Conservation (phyloP, 2,888 invertebrate genomes). For the Petrolisthes manimaculis region DNA sequence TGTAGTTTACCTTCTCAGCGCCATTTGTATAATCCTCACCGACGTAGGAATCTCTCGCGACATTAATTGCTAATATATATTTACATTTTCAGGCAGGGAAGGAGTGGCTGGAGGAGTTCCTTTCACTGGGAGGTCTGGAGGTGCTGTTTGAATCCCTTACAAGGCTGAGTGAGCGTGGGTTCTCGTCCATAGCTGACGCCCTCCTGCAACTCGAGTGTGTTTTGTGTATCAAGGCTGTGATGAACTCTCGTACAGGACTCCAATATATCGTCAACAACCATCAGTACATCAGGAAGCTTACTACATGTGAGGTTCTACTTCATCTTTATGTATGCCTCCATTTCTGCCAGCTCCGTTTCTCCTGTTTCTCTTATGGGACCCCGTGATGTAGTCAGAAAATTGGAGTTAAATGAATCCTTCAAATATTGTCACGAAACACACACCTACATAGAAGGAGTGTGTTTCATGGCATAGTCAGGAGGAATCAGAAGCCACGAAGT, state of each 20-base stretch:
- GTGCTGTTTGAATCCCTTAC: constrained; percentile 71
- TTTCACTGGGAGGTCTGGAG: constrained; percentile 71
- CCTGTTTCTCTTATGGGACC: background rate
- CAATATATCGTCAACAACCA: constrained; percentile 70
- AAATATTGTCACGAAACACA: too few species aligned
- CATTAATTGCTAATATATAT: background rate
- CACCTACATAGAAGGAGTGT: too few species aligned
- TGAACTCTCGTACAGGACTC: constrained; percentile 71
- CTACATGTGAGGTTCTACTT: constrained; percentile 69
- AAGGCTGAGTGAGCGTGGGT: constrained; percentile 67
- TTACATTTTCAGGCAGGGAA: constrained; percentile 44
- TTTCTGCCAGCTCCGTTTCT: background rate
- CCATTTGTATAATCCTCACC: background rate
- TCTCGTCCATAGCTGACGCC: constrained; percentile 70
- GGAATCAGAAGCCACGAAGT: too few species aligned
- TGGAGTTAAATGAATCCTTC: too few species aligned
- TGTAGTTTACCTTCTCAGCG: background rate
- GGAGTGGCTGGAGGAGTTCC: constrained; percentile 71
- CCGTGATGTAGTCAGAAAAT: too few species aligned
- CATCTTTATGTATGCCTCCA: background rate
- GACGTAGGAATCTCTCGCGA: background rate
- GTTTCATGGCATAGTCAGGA: too few species aligned
- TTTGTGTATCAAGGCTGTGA: constrained; percentile 71
- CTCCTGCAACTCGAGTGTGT: constrained; percentile 72
- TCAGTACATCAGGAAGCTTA: constrained; percentile 70